Evolutionary conservation across 2,797 vertebrate genomes (phyloP).

Genomic region (Pangasius mekongensis): DNA sequence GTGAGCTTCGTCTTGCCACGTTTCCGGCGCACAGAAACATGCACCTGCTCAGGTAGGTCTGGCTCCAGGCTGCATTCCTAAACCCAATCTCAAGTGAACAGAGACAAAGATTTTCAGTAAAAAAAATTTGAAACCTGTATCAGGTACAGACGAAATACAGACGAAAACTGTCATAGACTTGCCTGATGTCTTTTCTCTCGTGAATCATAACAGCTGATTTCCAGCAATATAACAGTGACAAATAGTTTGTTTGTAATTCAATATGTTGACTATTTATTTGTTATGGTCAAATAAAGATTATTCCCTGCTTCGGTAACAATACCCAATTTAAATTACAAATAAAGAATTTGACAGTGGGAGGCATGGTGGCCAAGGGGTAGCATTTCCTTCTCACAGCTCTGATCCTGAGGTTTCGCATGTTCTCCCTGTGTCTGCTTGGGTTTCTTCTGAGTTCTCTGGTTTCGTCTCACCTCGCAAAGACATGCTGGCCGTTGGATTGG

Average conservation of each 20-base stretch:
- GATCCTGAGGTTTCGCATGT: background rate
- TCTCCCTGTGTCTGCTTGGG: background rate
- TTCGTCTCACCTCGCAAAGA: background rate
- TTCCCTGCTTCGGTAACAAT: background rate
- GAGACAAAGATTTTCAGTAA: background rate
- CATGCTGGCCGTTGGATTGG: background rate
- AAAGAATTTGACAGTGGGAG: background rate
- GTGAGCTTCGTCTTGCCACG: constrained; percentile 87
- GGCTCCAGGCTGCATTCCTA: background rate
- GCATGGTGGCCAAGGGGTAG: background rate
- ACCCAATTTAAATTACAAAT: background rate
- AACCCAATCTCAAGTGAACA: background rate
- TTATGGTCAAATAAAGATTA: background rate
- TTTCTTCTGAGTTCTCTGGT: background rate
- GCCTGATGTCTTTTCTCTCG: background rate
- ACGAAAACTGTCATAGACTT: background rate
- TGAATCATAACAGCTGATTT: background rate
- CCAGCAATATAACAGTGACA: background rate
- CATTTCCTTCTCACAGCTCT: background rate
- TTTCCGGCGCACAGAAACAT: constrained; percentile 71
- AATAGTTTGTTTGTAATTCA: background rate
- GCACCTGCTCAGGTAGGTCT: constrained; percentile 71
- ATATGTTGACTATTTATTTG: background rate
- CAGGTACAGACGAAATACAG: background rate
- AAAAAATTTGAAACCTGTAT: background rate